phyloP scores from a whole-genome alignment of 2,797 vertebrate genomes.

The Cephalopachus bancanus region DNA sequence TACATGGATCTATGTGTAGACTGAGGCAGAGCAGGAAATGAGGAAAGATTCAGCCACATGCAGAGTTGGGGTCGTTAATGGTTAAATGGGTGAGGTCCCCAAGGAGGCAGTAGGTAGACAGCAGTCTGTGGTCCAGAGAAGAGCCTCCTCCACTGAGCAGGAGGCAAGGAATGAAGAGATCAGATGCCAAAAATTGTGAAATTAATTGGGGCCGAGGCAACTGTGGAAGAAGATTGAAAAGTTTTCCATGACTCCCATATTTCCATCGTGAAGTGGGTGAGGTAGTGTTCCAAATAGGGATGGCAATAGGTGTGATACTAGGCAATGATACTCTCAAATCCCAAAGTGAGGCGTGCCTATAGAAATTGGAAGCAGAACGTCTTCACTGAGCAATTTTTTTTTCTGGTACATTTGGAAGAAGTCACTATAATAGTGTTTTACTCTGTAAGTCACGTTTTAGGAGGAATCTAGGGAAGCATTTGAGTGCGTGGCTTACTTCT shows the following conservation, averaged over 20 bases:
- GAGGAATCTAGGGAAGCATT: neutral
- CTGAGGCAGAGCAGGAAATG: neutral
- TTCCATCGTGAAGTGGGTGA: neutral
- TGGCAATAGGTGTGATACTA: neutral
- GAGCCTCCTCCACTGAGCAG: no score
- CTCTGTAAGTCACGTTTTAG: no score
- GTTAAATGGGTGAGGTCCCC: no score
- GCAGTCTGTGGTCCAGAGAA: no score
- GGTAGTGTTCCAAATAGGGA: neutral
- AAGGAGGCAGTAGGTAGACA: no score
- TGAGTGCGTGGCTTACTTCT: neutral
- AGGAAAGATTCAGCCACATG: neutral
- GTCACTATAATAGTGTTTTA: neutral
- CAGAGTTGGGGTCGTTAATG: neutral
- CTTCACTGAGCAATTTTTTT: neutral
- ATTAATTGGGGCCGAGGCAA: rapidly evolving
- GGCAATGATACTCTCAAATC: neutral
- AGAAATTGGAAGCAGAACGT: neutral
- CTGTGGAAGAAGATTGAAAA: neutral
- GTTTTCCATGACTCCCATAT: neutral
- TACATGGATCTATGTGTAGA: rapidly evolving
- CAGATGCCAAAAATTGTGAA: neutral
- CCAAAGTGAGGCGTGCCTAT: neutral
- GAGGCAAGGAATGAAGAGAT: neutral
- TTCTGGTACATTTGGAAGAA: neutral